Evolutionary conservation across 2,113 vertebrate genomes (phyloP).

Genomic region (Callithrix jacchus): DNA sequence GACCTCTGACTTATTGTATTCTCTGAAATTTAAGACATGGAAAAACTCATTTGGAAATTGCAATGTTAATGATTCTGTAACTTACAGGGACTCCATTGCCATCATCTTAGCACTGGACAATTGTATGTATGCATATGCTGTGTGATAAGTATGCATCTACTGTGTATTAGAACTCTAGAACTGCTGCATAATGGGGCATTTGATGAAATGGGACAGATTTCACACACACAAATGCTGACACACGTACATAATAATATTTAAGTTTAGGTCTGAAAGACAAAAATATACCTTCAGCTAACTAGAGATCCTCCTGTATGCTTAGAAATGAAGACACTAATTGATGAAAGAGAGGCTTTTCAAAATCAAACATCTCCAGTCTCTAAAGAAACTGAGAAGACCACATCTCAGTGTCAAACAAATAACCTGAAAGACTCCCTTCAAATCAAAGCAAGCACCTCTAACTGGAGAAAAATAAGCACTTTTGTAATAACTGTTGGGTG

Average conservation of each 20-base stretch:
- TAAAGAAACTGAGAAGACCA: neutral
- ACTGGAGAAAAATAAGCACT: neutral
- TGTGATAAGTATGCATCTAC: neutral
- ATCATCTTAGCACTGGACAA: constrained; percentile 1
- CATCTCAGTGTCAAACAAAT: neutral
- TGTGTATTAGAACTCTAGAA: neutral
- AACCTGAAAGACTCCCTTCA: constrained; percentile 22
- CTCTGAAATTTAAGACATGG: constrained; percentile 12
- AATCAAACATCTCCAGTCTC: neutral
- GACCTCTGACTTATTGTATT: constrained; percentile 42
- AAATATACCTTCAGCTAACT: neutral
- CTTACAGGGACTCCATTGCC: neutral
- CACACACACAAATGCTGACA: neutral
- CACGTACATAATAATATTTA: neutral
- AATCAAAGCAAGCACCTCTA: constrained; percentile 13
- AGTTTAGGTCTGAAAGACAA: neutral
- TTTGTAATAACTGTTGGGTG: neutral
- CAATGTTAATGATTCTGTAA: constrained; percentile 45
- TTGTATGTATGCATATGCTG: neutral
- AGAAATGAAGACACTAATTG: neutral
- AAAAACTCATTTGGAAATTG: constrained; percentile 50
- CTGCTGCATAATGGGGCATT: neutral
- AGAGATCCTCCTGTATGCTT: neutral
- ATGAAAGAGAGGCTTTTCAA: constrained; percentile 21
- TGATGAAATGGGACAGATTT: neutral